Conservation (phyloP, 2,888 invertebrate genomes). For the Hydrotaea cyrtoneurina region DNA sequence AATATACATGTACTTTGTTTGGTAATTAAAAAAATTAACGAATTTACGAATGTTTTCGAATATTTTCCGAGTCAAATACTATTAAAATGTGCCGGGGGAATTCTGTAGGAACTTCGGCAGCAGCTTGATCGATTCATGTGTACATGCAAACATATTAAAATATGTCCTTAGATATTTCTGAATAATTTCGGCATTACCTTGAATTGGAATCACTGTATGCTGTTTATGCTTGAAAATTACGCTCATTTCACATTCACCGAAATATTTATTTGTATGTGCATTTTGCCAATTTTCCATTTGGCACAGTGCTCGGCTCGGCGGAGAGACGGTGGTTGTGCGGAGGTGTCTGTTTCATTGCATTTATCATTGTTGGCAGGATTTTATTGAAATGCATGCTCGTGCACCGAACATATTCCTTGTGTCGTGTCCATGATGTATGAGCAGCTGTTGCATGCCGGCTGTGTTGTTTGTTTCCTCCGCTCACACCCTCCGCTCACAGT, state of each 20-base stretch:
- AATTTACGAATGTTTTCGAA: no score
- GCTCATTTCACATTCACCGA: constrained; percentile 19
- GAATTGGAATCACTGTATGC: no score
- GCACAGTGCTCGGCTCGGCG: no score
- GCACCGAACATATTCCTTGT: background rate
- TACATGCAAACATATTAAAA: no score
- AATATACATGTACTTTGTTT: no score
- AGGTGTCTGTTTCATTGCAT: constrained; percentile 19
- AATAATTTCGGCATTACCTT: no score
- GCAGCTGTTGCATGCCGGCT: constrained; percentile 60
- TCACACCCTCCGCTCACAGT: background rate
- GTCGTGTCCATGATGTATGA: constrained; percentile 31
- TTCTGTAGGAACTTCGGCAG: no score
- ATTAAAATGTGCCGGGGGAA: no score
- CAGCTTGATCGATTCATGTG: no score
- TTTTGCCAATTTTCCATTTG: constrained; percentile 8
- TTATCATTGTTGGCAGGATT: constrained; percentile 1
- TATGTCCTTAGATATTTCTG: no score
- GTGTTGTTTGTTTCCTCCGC: background rate
- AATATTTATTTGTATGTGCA: constrained; percentile 32
- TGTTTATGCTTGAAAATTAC: background rate
- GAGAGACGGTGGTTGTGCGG: background rate
- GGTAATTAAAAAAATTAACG: no score
- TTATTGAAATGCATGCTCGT: constrained; percentile 24
- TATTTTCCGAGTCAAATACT: no score